Evolutionary conservation across 2,113 vertebrate genomes (phyloP).

Genomic region (Vicugna pacos): DNA sequence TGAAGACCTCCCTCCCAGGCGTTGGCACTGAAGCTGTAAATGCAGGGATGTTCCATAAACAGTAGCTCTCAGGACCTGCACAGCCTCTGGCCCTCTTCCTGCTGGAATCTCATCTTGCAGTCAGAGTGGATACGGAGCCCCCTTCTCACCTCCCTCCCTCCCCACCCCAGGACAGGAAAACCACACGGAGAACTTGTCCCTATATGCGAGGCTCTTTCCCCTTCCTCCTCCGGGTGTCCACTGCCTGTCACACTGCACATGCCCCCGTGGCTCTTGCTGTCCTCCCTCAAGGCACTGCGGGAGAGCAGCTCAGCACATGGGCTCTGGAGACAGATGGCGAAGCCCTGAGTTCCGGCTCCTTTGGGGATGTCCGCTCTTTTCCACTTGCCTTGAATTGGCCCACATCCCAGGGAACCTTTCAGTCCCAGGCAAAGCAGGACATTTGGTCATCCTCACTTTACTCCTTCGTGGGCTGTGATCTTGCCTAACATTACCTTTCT

Average conservation of each 20-base stretch:
- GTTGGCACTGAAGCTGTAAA: background rate
- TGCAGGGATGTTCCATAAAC: background rate
- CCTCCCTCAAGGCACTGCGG: background rate
- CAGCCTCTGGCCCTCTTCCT: background rate
- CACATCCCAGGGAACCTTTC: background rate
- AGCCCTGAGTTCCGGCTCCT: background rate
- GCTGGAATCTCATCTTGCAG: background rate
- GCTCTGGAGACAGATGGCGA: background rate
- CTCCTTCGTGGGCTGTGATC: background rate
- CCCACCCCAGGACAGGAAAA: background rate
- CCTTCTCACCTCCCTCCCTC: too few relatives aligned
- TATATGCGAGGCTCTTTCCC: background rate
- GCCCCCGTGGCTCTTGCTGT: too few relatives aligned
- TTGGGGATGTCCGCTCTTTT: background rate
- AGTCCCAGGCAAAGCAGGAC: background rate
- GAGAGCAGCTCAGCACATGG: accelerated
- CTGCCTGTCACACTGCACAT: background rate
- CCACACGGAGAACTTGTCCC: background rate
- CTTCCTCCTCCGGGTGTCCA: background rate
- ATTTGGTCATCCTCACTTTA: background rate
- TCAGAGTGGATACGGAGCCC: background rate
- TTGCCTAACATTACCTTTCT: background rate
- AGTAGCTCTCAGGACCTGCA: background rate
- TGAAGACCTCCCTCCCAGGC: background rate
- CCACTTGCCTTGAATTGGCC: background rate